Percentiles rank a stretch among this genome's conserved stretches.
These are phyloP conservation scores for Ceratotherium simum DNA, from an alignment of 2,113 vertebrate genomes.

Conservation along the genomic window DNA sequence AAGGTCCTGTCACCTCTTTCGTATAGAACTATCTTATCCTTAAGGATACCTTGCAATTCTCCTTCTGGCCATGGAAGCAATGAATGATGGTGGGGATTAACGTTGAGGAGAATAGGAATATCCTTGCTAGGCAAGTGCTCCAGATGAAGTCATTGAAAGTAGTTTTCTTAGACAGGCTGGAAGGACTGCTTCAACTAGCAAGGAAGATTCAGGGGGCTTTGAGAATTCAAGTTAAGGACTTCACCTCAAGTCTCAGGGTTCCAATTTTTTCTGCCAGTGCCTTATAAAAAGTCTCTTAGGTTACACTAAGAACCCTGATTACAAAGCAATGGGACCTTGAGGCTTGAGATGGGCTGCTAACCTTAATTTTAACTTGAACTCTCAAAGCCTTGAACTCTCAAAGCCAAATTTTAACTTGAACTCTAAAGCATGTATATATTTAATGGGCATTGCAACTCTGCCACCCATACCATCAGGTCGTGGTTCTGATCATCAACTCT, in stretches of 20 bases:
- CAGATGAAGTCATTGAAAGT: not conserved
- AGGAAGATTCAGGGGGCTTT: not conserved
- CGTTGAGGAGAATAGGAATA: not conserved
- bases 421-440: not conserved
- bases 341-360: not conserved
- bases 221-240: not conserved
- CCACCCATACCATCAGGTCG: not conserved
- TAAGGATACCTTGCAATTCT: not conserved
- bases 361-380: not conserved
- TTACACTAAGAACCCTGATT: not conserved
- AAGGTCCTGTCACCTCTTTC: not conserved
- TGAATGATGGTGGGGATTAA: not conserved
- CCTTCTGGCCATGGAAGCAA: not conserved
- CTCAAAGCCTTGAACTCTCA: too few relatives aligned
- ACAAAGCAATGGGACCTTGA: not conserved
- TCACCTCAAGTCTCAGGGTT: not conserved
- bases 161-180: not conserved
- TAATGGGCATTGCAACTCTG: not conserved
- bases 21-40: not conserved
- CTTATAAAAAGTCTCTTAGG: not conserved
- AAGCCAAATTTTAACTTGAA: not conserved
- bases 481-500: not conserved
- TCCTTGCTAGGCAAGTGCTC: not conserved
- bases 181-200: not conserved
- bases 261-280: not conserved